Base-by-base conservation (phyloP, 2,797 vertebrate genomes). In the Halcyon leucocephala region DNA sequence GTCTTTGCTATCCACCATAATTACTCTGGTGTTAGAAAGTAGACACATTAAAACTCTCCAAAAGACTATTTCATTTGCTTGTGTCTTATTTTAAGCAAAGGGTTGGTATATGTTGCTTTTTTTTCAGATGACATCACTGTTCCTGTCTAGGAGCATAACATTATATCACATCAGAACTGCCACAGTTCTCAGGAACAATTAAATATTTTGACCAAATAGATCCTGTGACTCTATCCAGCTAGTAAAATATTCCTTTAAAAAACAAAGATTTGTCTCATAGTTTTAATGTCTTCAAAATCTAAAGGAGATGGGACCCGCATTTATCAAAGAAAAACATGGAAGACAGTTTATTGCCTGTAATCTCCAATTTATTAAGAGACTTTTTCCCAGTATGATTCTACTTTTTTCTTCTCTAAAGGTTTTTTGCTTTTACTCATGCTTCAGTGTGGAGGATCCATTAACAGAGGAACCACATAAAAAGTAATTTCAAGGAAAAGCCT, bases 401-500 rank as follows among this genome's bases (percentile, higher is more conserved):
- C 31, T 80, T 92, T 76, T 86, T 86, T 54, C 62, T 90, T 81
- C 60, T 80, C 55, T 89, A 72, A 85, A 82, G 57, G 33, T 13
- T 83, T 93, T 92, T 94, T 93, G 84, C 71, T 91, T 61, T 69
- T 82, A 64, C 42, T 91, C 37, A 73, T 60, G 64, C 70, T 83
- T 96, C 85, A 74, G 79, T 86, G 42, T 95, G 86, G 90, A 91
- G 33, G 64, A 87, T 94, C 89, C 92, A 95, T 97, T 96, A 97
- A 91, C 64, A 90, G 91, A 96, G n/a, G 88, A 96, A 86, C 72
- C 89, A 96, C 65, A 93, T 95, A 86, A 95, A 97, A 98, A 97
- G 93, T 82, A 93, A 97, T 96, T 97, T 97, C 93, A 92, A 82
- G 76, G 82, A 90, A 95, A 95, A 93, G 73, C 57, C 83, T 95